Evolutionary conservation across 1,140 invertebrate genomes (phyloP).

Genomic region (Cyrtorhinus lividipennis): DNA sequence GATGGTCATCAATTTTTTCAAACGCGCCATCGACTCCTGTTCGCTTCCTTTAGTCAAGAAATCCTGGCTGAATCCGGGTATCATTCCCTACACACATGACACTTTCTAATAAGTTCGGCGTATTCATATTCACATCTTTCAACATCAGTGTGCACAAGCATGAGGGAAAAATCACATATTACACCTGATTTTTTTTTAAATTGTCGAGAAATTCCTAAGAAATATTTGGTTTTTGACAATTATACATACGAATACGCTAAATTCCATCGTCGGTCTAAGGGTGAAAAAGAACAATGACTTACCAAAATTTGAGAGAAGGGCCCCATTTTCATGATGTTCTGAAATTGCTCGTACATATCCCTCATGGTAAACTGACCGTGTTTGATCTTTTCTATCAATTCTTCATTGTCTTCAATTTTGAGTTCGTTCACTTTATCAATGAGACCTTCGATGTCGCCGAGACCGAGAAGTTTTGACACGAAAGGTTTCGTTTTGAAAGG

Average conservation of each 20-base stretch:
- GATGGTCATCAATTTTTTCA: slow-evolving; percentile 98
- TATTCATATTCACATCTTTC: too few relatives aligned
- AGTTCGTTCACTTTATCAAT: slow-evolving; percentile 99
- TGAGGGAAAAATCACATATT: too few relatives aligned
- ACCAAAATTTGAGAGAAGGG: slow-evolving; percentile 99
- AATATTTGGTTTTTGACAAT: too few relatives aligned
- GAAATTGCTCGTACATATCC: slow-evolving; percentile 99
- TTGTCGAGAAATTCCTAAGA: too few relatives aligned
- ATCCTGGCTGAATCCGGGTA: slow-evolving; percentile 97
- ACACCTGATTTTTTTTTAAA: too few relatives aligned
- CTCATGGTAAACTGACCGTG: slow-evolving; percentile 97
- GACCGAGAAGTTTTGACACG: slow-evolving; percentile 95
- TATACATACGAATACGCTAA: too few relatives aligned
- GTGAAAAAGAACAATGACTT: slow-evolving; percentile 27
- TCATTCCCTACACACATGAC: slow-evolving; percentile 93
- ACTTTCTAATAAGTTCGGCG: too few relatives aligned
- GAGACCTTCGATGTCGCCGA: slow-evolving; percentile 99
- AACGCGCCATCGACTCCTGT: slow-evolving; percentile 92
- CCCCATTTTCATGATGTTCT: slow-evolving; percentile 99
- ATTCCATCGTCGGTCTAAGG: too few relatives aligned
- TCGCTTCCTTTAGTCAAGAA: slow-evolving; percentile 98
- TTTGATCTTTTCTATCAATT: slow-evolving; percentile 95
- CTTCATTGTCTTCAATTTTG: slow-evolving; percentile 98
- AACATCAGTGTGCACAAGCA: too few relatives aligned
- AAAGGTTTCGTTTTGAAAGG: slow-evolving; percentile 99